Evolutionary conservation across 2,888 invertebrate species (phyloP).

Genomic region (Pantelozetes paolii): DNA sequence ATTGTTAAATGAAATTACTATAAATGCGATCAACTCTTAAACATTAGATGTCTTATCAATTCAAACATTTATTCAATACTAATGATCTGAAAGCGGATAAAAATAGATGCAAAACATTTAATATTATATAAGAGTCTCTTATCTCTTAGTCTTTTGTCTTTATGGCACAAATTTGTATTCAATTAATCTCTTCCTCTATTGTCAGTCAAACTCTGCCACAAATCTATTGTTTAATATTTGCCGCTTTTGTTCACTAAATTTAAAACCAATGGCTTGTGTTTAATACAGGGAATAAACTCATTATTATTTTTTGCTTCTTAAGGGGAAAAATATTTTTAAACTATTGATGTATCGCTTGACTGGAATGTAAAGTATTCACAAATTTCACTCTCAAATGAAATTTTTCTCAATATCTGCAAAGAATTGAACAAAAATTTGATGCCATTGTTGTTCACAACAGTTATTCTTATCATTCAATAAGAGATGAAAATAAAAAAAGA

Average conservation of each 20-base stretch:
- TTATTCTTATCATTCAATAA: too few relatives aligned
- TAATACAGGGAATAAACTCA: constrained; percentile 8
- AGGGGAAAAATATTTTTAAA: neutral
- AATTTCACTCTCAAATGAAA: neutral
- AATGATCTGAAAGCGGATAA: too few relatives aligned
- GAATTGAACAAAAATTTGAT: neutral
- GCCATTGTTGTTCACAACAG: too few relatives aligned
- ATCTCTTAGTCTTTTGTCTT: too few relatives aligned
- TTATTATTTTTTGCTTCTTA: constrained; percentile 5
- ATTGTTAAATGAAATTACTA: constrained; percentile 9
- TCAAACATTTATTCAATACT: too few relatives aligned
- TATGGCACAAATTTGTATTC: too few relatives aligned
- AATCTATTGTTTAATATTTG: neutral
- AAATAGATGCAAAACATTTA: constrained; percentile 1
- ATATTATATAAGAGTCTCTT: constrained; percentile 1
- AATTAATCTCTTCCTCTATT: neutral
- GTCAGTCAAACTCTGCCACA: neutral
- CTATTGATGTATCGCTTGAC: neutral
- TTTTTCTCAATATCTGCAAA: neutral
- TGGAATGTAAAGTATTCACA: neutral
- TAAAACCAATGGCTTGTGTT: neutral
- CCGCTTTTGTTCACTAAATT: neutral
- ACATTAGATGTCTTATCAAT: too few relatives aligned
- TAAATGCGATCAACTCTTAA: too few relatives aligned
- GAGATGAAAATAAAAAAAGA: too few relatives aligned